These are phyloP conservation scores for Gnathonemus echidnorhynchus DNA, from an alignment of 2,113 vertebrate genomes.

Conservation along the genomic window DNA sequence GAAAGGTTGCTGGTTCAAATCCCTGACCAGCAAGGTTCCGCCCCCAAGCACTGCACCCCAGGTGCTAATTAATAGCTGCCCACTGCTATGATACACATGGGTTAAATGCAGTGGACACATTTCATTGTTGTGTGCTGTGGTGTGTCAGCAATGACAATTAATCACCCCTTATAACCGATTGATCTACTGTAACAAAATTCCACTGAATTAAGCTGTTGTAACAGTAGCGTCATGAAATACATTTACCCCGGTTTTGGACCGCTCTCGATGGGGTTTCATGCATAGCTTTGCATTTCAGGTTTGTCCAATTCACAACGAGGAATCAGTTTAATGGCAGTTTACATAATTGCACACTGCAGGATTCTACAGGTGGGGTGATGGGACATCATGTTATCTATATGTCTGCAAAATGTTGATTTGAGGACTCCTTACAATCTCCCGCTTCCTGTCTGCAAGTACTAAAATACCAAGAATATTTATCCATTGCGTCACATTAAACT, in stretches of 20 bases:
- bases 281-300: background rate
- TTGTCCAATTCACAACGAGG: background rate
- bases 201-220: background rate
- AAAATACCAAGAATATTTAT: background rate
- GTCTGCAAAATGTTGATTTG: background rate
- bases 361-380: background rate
- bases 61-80: too few species aligned
- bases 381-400: background rate
- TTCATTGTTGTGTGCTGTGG: too few species aligned
- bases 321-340: background rate
- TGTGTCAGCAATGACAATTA: background rate
- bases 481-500: background rate
- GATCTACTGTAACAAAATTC: too few species aligned
- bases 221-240: background rate
- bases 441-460: background rate
- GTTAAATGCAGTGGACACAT: too few species aligned
- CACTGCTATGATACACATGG: too few species aligned
- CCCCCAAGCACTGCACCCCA: too few species aligned
- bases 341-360: background rate
- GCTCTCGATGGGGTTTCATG: background rate
- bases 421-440: background rate
- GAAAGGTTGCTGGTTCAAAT: background rate
- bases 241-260: background rate
- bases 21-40: background rate
- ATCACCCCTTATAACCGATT: background rate